Conservation (phyloP, 2,797 vertebrate species). For the Oreochromis grahami region DNA sequence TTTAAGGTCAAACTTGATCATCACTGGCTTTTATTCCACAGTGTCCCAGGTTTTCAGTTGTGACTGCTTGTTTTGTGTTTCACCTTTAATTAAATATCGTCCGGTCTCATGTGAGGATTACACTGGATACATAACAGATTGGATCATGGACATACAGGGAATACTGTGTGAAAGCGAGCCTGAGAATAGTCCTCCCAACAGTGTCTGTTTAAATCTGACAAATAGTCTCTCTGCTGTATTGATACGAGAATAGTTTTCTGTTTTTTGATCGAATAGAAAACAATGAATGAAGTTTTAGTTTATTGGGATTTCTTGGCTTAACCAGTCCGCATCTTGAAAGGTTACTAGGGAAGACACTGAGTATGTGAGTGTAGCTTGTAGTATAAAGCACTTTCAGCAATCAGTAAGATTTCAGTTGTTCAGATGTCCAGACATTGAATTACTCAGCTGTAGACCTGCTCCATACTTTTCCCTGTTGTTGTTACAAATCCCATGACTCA, state of each 20-base stretch:
- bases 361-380: background rate
- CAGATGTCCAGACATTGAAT: background rate
- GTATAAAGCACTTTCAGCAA: background rate
- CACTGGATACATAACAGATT: background rate
- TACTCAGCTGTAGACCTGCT: background rate
- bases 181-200: background rate
- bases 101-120: background rate
- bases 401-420: background rate
- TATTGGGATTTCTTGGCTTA: background rate
- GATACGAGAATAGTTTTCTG: background rate
- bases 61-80: background rate
- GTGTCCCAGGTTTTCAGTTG: background rate
- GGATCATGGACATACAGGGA: background rate
- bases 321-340: background rate
- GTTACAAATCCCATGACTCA: too few species aligned
- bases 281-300: background rate
- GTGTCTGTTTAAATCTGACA: background rate
- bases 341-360: background rate
- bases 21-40: background rate
- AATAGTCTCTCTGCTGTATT: background rate
- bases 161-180: background rate
- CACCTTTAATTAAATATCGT: background rate
- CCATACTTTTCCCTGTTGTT: background rate
- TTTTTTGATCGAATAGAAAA: background rate
- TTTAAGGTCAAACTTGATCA: background rate